Evolutionary conservation across 2,888 invertebrate genomes (phyloP).

Genomic region (Thalpophila matura): DNA sequence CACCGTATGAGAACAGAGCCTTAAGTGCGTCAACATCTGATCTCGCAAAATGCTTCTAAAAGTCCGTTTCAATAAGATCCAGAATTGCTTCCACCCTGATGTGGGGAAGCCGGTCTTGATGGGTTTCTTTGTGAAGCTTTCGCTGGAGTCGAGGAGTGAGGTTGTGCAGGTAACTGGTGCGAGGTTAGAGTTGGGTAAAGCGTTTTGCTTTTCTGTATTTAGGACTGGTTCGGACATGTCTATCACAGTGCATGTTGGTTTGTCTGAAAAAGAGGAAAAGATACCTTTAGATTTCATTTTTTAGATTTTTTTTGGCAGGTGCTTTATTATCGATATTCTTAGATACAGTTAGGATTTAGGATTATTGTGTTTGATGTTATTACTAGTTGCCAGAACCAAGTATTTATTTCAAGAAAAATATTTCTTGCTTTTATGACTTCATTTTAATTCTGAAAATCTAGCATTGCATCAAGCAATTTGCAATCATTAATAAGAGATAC

Average conservation of each 20-base stretch:
- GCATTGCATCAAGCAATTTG: too few relatives aligned
- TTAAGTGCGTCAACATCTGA: slow-evolving; percentile 96
- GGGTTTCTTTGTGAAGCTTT: slow-evolving; percentile 92
- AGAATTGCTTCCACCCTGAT: slow-evolving; percentile 95
- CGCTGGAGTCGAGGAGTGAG: slow-evolving; percentile 93
- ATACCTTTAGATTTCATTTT: background rate
- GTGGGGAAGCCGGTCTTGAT: slow-evolving; percentile 94
- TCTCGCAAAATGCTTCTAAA: slow-evolving; percentile 96
- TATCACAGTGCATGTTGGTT: slow-evolving; percentile 88
- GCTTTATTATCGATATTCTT: too few relatives aligned
- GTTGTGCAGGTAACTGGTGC: slow-evolving; percentile 93
- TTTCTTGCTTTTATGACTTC: too few relatives aligned
- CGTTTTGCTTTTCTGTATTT: slow-evolving; percentile 79
- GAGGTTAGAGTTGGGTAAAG: slow-evolving; percentile 81
- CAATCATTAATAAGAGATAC: too few relatives aligned
- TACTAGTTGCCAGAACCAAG: too few relatives aligned
- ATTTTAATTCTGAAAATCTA: too few relatives aligned
- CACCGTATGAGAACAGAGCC: slow-evolving; percentile 96
- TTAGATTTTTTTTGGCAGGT: too few relatives aligned
- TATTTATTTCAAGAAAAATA: too few relatives aligned
- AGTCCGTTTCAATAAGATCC: slow-evolving; percentile 96
- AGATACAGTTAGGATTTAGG: too few relatives aligned
- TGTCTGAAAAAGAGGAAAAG: slow-evolving; percentile 76
- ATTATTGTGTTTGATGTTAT: too few relatives aligned
- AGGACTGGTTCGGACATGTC: slow-evolving; percentile 87